Percentiles rank a stretch among this genome's conserved stretches.
Conservation (phyloP, 2,888 invertebrate species). For the Petrolisthes manimaculis region DNA sequence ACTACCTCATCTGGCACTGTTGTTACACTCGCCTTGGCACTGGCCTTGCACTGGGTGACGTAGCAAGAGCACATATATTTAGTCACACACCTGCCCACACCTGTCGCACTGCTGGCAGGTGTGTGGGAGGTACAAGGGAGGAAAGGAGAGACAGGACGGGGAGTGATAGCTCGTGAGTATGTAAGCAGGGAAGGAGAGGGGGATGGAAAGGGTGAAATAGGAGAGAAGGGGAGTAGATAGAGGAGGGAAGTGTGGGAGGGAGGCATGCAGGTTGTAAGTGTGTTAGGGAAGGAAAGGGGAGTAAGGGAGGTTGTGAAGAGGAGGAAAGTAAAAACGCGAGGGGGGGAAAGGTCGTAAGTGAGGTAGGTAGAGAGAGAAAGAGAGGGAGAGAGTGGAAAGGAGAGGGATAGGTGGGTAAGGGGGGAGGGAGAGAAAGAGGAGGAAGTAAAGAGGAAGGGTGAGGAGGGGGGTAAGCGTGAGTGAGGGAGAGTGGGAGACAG, state of each 20-base stretch:
- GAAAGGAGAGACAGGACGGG: background rate
- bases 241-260: background rate
- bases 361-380: background rate
- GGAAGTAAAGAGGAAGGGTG: constrained; percentile 1
- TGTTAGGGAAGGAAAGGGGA: background rate
- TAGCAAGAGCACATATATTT: too few relatives aligned
- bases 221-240: too few relatives aligned
- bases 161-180: too few relatives aligned
- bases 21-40: too few relatives aligned
- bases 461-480: too few relatives aligned
- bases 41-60: too few relatives aligned
- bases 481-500: background rate
- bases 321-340: background rate
- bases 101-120: background rate
- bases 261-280: background rate
- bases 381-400: background rate
- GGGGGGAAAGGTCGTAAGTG: background rate
- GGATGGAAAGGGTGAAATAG: too few relatives aligned
- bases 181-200: too few relatives aligned
- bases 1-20: background rate
- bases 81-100: background rate
- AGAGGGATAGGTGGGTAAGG: background rate
- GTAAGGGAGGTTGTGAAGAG: background rate
- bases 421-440: background rate
- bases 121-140: background rate